phyloP scores from a whole-genome alignment of 2,797 vertebrate species.

The Cryptoprocta ferox region DNA sequence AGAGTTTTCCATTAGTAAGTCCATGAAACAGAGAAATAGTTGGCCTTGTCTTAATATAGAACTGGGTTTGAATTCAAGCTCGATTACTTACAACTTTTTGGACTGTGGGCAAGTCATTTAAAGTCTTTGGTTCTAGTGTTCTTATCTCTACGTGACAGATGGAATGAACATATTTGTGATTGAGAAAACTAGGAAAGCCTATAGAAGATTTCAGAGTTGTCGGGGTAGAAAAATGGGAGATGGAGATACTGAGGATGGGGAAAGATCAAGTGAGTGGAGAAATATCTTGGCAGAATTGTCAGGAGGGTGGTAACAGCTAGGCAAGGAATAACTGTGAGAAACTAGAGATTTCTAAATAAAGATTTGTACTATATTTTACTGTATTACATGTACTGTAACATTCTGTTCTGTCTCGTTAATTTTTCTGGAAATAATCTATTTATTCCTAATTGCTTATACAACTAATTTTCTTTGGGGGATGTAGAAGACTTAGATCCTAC shows the following conservation, averaged over 20 bases:
- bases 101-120: not conserved
- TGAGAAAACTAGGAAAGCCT: not conserved
- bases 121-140: not conserved
- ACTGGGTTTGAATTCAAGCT: not conserved
- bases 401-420: not conserved
- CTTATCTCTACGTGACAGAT: not conserved
- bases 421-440: not conserved
- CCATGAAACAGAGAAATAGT: not conserved
- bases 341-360: not conserved
- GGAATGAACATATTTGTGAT: not conserved
- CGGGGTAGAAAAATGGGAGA: not conserved
- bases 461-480: not conserved
- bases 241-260: not conserved
- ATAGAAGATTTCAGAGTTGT: not conserved
- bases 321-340: not conserved
- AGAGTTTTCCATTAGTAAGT: constrained; percentile 26
- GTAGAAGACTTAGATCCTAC: not conserved
- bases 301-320: not conserved
- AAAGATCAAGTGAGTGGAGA: not conserved
- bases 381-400: not conserved
- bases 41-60: not conserved
- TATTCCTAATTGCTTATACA: not conserved
- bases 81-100: not conserved
- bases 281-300: not conserved
- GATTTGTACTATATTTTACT: not conserved